Conservation (phyloP, 2,888 invertebrate species). For the Oscheius myriophilus region DNA sequence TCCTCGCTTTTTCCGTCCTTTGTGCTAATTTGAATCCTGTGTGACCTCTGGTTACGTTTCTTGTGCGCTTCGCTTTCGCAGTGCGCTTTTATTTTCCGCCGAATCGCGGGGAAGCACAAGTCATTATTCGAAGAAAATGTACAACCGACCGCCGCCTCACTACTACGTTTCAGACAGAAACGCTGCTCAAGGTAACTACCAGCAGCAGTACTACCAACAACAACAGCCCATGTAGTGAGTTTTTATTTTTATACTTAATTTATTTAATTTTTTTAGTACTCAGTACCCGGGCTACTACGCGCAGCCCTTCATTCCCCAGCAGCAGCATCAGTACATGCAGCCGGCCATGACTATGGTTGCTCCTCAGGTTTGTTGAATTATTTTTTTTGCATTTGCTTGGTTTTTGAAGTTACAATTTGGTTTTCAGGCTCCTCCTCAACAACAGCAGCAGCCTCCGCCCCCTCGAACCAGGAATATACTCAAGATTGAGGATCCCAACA, state of each 20-base stretch:
- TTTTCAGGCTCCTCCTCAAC: constrained; percentile 14
- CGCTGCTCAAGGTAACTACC: neutral
- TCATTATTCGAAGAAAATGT: too few relatives aligned
- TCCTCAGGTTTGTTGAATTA: neutral
- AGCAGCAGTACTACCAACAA: neutral
- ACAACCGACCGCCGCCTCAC: constrained; percentile 5
- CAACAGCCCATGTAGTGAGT: too few relatives aligned
- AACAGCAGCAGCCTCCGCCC: neutral
- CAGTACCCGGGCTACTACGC: too few relatives aligned
- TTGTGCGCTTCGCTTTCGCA: too few relatives aligned
- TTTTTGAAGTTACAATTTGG: constrained; percentile 7
- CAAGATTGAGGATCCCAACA: constrained; percentile 38
- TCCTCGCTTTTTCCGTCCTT: too few relatives aligned
- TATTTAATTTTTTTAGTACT: too few relatives aligned
- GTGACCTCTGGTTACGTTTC: too few relatives aligned
- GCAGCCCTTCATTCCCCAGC: neutral
- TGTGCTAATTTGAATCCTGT: too few relatives aligned
- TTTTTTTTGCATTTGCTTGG: neutral
- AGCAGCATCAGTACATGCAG: constrained; percentile 11
- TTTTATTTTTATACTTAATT: too few relatives aligned
- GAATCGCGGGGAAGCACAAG: too few relatives aligned
- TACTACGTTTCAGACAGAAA: neutral
- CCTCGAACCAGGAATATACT: constrained; percentile 25
- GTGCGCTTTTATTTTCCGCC: too few relatives aligned
- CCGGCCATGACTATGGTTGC: constrained; percentile 21